Base-by-base conservation (phyloP, 2,113 vertebrate genomes). In the Xiphophorus hellerii region DNA sequence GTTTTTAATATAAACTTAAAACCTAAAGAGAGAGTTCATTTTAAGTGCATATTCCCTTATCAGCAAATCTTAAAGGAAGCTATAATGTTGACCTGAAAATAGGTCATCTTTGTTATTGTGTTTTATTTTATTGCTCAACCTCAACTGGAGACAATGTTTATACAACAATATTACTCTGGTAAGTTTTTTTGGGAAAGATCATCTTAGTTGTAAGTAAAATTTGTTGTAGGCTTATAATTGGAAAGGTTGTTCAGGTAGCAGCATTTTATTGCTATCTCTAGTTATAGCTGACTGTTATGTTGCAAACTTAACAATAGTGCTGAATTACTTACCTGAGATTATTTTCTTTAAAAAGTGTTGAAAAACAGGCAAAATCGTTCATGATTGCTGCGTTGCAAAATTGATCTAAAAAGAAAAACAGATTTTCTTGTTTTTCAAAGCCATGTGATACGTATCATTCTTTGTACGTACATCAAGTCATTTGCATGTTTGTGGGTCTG, bases 391-490 rank as follows among this genome's bases (percentile, higher is more conserved):
- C 44, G 9, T n/a, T 58, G 8, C 10, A 58, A n/a, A 58, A n/a
- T 6, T 37, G 6, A 31, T 15, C 4, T 1, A 28, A 69, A 37
- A 4, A 64, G 25, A 37, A 29, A 3, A 30, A 8, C 54, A 1
- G 17, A 0, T 27, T 70, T 6, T 58, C 5, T 72, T 81, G 22
- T 83, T 86, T 82, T 51, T 83, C 69, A 3, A 61, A 71, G 60
- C 22, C 30, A 22, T 35, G 6, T 54, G 51, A 7, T 1, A 44
- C 22, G 31, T 54, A 39, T 64, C 62, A 27, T 62, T 13, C 11
- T 72, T 80, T 82, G 78, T 5, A 84, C 58, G 78, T 5, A 84
- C 58, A 30, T 30, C 73, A 73, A 7, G 3, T 66, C 37, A 76
- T 77, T 67, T 86, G 76, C 73, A 48, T 74, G 35, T 42, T 14